These are phyloP conservation scores for Urocyon cinereoargenteus DNA, from an alignment of 2,797 vertebrate species.

Conservation along the genomic window DNA sequence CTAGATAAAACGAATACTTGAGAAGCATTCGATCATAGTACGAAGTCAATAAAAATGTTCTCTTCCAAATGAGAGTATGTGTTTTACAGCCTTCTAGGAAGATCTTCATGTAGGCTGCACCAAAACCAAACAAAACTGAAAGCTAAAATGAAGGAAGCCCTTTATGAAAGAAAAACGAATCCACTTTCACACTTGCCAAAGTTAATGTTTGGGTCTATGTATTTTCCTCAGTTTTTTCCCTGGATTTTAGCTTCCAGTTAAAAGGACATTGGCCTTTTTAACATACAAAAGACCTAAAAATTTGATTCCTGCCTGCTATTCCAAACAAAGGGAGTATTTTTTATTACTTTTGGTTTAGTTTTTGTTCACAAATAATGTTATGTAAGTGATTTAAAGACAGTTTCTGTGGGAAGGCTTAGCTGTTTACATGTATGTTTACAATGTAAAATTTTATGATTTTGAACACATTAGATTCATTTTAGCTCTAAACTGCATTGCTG, in stretches of 20 bases:
- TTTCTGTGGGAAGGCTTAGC: background rate
- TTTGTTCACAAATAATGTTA: background rate
- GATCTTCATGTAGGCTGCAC: background rate
- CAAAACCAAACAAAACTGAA: background rate
- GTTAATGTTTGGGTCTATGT: background rate
- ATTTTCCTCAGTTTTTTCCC: background rate
- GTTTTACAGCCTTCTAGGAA: background rate
- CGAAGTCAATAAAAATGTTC: background rate
- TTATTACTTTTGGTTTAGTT: background rate
- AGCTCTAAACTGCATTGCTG: background rate
- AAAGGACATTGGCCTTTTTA: background rate
- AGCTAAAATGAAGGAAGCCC: background rate
- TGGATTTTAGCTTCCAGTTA: background rate
- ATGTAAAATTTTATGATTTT: background rate
- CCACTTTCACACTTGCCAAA: background rate
- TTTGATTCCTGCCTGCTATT: background rate
- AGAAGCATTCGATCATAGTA: background rate
- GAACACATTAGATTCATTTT: background rate
- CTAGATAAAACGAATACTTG: background rate
- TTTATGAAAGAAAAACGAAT: background rate
- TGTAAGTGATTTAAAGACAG: background rate
- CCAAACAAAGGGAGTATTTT: background rate
- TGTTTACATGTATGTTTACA: background rate
- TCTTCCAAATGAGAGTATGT: constrained; percentile 20
- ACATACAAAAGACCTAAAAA: background rate